phyloP scores from a whole-genome alignment of 2,113 vertebrate genomes.

The Seriola quinqueradiata region DNA sequence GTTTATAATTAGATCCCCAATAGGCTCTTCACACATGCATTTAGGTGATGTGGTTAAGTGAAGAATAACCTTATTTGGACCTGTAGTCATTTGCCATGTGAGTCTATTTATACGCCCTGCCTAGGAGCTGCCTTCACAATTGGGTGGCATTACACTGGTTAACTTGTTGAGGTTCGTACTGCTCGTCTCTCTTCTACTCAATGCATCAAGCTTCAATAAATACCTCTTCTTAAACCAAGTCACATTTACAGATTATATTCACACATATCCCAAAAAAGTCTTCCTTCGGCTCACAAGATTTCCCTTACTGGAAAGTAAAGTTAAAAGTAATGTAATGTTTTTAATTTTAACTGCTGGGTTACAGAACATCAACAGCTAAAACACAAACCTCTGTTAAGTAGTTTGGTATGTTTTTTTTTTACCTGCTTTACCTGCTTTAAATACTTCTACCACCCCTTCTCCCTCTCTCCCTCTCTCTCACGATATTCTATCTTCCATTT shows the following conservation, averaged over 20 bases:
- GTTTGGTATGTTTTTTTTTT: background rate
- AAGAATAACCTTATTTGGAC: background rate
- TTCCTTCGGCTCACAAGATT: too few relatives aligned
- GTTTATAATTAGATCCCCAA: too few relatives aligned
- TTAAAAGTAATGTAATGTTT: background rate
- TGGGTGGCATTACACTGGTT: background rate
- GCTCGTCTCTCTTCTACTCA: too few relatives aligned
- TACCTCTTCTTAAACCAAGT: too few relatives aligned
- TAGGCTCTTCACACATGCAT: too few relatives aligned
- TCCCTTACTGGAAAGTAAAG: background rate
- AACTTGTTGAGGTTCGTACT: too few relatives aligned
- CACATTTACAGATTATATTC: too few relatives aligned
- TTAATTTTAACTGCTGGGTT: background rate
- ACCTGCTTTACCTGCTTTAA: background rate
- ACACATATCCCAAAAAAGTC: too few relatives aligned
- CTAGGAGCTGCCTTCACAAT: background rate
- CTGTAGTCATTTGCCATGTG: background rate
- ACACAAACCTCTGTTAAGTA: background rate
- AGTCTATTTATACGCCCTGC: background rate
- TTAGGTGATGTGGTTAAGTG: background rate
- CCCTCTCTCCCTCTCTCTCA: background rate
- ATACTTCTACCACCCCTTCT: too few relatives aligned
- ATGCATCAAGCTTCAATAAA: too few relatives aligned
- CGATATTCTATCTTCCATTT: conserved; percentile 9
- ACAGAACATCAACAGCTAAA: conserved; percentile 8